phyloP scores from a whole-genome alignment of 1,140 invertebrate genomes.

The Leucophenga varia region DNA sequence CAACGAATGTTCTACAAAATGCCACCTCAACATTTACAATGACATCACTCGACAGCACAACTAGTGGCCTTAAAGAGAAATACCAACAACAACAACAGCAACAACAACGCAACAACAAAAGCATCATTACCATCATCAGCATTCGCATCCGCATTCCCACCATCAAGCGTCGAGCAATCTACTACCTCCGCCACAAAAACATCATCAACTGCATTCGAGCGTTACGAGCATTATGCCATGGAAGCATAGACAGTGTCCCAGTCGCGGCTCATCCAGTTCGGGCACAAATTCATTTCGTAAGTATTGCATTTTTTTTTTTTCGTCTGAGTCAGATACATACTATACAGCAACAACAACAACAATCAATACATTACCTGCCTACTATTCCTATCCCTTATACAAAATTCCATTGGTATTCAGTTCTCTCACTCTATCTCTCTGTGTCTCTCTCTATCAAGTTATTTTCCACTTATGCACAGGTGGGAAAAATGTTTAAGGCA shows the following conservation, averaged over 20 bases:
- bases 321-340: background rate
- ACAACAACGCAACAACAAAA: conserved; percentile 22
- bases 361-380: too few relatives aligned
- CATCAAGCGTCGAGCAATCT: conserved; percentile 24
- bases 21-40: conserved; percentile 42
- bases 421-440: too few relatives aligned
- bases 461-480: too few relatives aligned
- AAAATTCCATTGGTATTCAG: too few relatives aligned
- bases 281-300: conserved; percentile 55
- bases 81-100: conserved; percentile 30
- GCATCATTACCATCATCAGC: conserved; percentile 22
- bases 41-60: conserved; percentile 43
- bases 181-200: conserved; percentile 37
- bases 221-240: conserved; percentile 54
- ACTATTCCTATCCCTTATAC: too few relatives aligned
- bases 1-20: conserved; percentile 6
- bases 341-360: too few relatives aligned
- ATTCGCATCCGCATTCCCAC: conserved; percentile 15
- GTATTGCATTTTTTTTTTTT: conserved; percentile 20
- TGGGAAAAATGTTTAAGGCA: too few relatives aligned
- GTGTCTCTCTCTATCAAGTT: too few relatives aligned
- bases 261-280: conserved; percentile 51
- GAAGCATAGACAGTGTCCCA: conserved; percentile 55
- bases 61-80: conserved; percentile 43
- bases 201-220: conserved; percentile 46